Conservation (phyloP, 2,797 vertebrate genomes). For the Anableps anableps region DNA sequence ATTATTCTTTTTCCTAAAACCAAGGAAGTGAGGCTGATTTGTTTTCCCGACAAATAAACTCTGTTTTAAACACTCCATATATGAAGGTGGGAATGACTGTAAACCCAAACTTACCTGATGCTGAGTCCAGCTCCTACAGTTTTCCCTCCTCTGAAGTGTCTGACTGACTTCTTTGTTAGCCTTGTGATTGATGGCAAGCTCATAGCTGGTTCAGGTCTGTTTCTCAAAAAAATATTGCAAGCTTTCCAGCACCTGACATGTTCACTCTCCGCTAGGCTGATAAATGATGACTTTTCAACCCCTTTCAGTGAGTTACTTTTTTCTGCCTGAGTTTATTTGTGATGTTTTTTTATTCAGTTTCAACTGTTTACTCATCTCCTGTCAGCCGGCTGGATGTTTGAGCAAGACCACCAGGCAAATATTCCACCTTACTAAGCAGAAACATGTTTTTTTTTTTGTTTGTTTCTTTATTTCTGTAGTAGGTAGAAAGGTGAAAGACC, state of each 20-base stretch:
- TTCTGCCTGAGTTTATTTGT: not conserved
- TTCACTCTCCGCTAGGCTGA: not conserved
- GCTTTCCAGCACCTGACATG: not conserved
- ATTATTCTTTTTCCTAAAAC: not conserved
- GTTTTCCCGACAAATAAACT: not conserved
- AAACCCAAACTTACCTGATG: not conserved
- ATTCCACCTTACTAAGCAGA: not conserved
- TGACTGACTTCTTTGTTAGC: not conserved
- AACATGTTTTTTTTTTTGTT: not conserved
- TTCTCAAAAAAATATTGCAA: not conserved
- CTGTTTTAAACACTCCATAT: not conserved
- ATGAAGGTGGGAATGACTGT: not conserved
- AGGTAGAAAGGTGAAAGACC: not conserved
- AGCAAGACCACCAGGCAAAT: not conserved
- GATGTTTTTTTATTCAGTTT: not conserved
- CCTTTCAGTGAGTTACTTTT: not conserved
- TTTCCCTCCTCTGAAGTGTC: not conserved
- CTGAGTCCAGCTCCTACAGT: not conserved
- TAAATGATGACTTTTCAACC: slow-evolving; percentile 2
- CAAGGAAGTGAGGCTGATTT: not conserved
- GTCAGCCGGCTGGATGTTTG: not conserved
- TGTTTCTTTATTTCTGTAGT: not conserved
- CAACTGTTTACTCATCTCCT: slow-evolving; percentile 1
- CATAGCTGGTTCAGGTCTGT: not conserved
- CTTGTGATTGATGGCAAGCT: not conserved